Conservation (phyloP, 2,888 invertebrate genomes). For the Ischnura elegans region DNA sequence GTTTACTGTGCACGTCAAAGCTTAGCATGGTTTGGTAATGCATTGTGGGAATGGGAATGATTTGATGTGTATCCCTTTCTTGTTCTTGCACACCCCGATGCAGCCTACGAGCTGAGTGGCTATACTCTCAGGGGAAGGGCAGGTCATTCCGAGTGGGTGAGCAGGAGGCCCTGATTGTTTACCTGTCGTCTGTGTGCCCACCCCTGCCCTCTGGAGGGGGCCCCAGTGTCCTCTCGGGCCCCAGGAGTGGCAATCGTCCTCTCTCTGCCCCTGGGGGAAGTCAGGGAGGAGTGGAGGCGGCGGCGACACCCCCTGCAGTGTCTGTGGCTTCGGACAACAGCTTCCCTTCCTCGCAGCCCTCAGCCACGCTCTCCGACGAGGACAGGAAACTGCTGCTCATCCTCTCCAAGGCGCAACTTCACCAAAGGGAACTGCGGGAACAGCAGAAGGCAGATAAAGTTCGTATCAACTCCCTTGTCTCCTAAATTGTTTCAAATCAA, state of each 20-base stretch:
- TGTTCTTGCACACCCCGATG: conserved; percentile 69
- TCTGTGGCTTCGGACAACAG: neutral
- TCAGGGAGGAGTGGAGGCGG: neutral
- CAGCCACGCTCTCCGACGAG: conserved; percentile 83
- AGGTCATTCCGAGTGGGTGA: conserved; percentile 92
- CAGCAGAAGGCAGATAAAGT: conserved; percentile 76
- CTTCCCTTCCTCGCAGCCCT: neutral
- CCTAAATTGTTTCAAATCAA: too few relatives aligned
- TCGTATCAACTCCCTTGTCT: too few relatives aligned
- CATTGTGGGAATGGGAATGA: too few relatives aligned
- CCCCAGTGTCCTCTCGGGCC: conserved; percentile 67
- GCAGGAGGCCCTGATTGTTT: conserved; percentile 89
- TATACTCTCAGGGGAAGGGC: conserved; percentile 96
- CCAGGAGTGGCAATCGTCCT: conserved; percentile 34
- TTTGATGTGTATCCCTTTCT: neutral
- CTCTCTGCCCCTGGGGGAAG: conserved; percentile 4
- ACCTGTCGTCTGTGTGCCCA: conserved; percentile 91
- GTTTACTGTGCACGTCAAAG: too few relatives aligned
- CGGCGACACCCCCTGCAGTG: neutral
- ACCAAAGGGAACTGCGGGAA: conserved; percentile 90
- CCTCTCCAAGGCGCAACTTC: conserved; percentile 93
- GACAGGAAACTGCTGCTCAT: conserved; percentile 92
- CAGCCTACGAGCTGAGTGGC: conserved; percentile 96
- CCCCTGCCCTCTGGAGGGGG: conserved; percentile 82
- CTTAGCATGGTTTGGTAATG: too few relatives aligned